These are phyloP conservation scores for Diorhabda carinulata DNA, from an alignment of 1,140 invertebrate species.

Conservation along the genomic window DNA sequence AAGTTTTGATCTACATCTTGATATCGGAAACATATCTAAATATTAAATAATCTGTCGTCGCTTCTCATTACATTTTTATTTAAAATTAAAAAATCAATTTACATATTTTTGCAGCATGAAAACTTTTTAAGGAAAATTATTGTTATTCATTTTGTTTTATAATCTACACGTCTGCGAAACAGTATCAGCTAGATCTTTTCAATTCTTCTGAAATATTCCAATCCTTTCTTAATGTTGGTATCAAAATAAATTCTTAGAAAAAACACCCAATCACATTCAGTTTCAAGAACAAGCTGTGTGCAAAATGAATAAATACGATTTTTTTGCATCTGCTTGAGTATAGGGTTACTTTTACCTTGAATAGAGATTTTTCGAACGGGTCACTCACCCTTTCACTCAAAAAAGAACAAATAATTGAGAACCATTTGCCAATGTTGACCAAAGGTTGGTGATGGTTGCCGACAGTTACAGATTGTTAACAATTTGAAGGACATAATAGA, in stretches of 20 bases:
- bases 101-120: too few relatives aligned
- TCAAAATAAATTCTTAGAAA: not conserved
- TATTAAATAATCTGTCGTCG: too few relatives aligned
- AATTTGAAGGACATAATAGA: not conserved
- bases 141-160: too few relatives aligned
- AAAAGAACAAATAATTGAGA: slow-evolving; percentile 6
- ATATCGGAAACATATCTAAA: too few relatives aligned
- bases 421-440: slow-evolving; percentile 6
- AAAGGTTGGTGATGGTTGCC: not conserved
- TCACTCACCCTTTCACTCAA: slow-evolving; percentile 14
- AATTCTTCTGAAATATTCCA: too few relatives aligned
- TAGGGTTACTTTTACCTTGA: slow-evolving; percentile 17
- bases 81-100: too few relatives aligned
- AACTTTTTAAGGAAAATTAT: too few relatives aligned
- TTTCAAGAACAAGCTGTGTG: slow-evolving; percentile 3
- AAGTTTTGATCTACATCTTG: too few relatives aligned
- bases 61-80: too few relatives aligned
- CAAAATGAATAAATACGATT: not conserved
- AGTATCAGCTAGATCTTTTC: too few relatives aligned
- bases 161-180: too few relatives aligned
- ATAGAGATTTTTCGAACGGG: slow-evolving; percentile 12
- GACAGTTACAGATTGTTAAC: not conserved
- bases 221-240: too few relatives aligned
- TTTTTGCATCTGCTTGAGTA: slow-evolving; percentile 15
- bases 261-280: not conserved